A percentile compares a stretch with the other conserved stretches of the same genome.
These are phyloP conservation scores for Erebia epiphron DNA, from an alignment of 2,888 invertebrate species.

Conservation along the genomic window DNA sequence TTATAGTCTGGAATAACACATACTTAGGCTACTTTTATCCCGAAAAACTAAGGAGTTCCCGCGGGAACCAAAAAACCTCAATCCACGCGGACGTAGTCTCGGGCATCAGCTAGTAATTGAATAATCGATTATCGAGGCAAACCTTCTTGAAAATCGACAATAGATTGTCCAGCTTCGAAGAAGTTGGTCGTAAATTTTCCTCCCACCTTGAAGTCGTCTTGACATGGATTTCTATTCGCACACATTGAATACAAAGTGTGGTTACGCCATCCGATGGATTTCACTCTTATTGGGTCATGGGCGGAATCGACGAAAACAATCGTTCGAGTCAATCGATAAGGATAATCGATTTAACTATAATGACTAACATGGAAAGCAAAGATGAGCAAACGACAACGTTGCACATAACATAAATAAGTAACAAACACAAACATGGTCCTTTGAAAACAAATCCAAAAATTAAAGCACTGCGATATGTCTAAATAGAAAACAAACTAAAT, in stretches of 20 bases:
- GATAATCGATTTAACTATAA: conserved; percentile 30
- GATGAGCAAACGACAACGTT: not conserved
- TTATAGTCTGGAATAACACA: too few relatives aligned
- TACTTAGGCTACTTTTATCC: too few relatives aligned
- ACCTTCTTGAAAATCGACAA: conserved; percentile 21
- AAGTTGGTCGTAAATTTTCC: conserved; percentile 72
- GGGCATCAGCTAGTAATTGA: too few relatives aligned
- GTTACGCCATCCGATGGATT: conserved; percentile 77
- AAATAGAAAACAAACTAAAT: too few relatives aligned
- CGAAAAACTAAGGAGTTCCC: too few relatives aligned
- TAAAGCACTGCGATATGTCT: too few relatives aligned
- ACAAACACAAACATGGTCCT: too few relatives aligned
- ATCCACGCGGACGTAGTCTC: too few relatives aligned
- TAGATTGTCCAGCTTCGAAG: conserved; percentile 54
- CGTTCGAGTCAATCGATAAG: conserved; percentile 39
- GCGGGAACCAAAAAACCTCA: too few relatives aligned
- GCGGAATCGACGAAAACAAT: conserved; percentile 53
- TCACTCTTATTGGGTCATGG: conserved; percentile 81
- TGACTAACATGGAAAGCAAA: conserved; percentile 7
- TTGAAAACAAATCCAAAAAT: too few relatives aligned
- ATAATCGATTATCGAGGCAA: too few relatives aligned
- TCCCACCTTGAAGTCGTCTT: conserved; percentile 68
- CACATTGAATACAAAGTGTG: conserved; percentile 75
- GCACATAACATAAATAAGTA: not conserved
- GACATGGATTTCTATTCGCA: conserved; percentile 80